These are phyloP conservation scores for Gyps fulvus DNA, from an alignment of 2,113 vertebrate genomes.

Conservation along the genomic window DNA sequence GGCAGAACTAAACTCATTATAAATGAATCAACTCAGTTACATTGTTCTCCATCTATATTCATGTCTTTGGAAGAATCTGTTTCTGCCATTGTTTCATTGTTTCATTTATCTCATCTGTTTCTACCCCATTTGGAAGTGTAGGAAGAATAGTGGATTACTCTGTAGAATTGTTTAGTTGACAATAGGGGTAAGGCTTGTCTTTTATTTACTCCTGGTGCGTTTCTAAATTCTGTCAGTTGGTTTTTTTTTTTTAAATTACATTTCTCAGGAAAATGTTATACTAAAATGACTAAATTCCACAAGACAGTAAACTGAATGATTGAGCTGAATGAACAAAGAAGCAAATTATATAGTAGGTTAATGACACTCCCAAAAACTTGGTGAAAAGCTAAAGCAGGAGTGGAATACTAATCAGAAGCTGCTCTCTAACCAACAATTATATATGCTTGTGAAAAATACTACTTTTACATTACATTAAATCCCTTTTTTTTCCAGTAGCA, in stretches of 20 bases:
- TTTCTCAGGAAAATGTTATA: conserved; percentile 16
- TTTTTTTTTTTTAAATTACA: background rate
- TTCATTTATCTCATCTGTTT: conserved; percentile 24
- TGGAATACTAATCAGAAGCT: conserved; percentile 56
- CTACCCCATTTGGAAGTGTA: background rate
- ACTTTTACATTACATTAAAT: background rate
- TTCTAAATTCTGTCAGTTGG: conserved; percentile 4
- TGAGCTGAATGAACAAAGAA: conserved; percentile 43
- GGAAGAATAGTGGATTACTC: background rate
- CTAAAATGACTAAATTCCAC: conserved; percentile 24
- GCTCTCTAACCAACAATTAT: conserved; percentile 41
- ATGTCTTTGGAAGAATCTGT: background rate
- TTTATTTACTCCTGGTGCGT: conserved; percentile 17
- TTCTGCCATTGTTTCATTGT: background rate
- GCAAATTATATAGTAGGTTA: conserved; percentile 55
- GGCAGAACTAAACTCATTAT: background rate
- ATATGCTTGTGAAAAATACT: conserved; percentile 16
- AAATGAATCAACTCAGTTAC: conserved; percentile 4
- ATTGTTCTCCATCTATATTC: conserved; percentile 4
- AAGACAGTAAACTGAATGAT: conserved; percentile 37
- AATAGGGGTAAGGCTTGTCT: background rate
- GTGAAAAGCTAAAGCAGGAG: conserved; percentile 41
- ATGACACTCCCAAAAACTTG: conserved; percentile 46
- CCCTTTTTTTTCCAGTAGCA: background rate
- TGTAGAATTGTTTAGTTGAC: conserved; percentile 8